Evolutionary conservation across 2,113 vertebrate species (phyloP).

Genomic region (Engraulis encrasicolus): DNA sequence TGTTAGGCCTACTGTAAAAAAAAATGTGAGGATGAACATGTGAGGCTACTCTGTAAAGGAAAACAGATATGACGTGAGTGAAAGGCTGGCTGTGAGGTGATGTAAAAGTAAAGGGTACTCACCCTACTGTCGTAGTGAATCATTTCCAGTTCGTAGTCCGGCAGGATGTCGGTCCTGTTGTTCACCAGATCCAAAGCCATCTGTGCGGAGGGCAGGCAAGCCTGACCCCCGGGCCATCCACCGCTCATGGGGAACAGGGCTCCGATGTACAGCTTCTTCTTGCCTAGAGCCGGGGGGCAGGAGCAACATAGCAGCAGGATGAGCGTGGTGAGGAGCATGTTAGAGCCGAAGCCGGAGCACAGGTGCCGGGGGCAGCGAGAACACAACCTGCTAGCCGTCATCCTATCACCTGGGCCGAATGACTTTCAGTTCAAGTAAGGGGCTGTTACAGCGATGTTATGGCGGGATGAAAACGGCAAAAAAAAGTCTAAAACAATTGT

Average conservation of each 20-base stretch:
- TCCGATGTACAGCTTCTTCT: slow-evolving; percentile 92
- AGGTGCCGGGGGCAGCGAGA: slow-evolving; percentile 34
- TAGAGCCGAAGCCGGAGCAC: slow-evolving; percentile 29
- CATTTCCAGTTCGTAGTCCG: slow-evolving; percentile 90
- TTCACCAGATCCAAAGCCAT: slow-evolving; percentile 94
- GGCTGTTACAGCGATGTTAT: background rate
- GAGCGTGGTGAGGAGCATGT: slow-evolving; percentile 56
- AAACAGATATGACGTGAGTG: too few species aligned
- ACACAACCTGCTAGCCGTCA: slow-evolving; percentile 58
- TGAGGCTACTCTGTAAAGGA: too few species aligned
- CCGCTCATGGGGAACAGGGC: slow-evolving; percentile 95
- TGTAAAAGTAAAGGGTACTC: slow-evolving; percentile 60
- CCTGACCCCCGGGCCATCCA: slow-evolving; percentile 92
- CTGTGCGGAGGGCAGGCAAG: slow-evolving; percentile 88
- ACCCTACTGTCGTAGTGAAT: slow-evolving; percentile 95
- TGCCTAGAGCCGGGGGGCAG: slow-evolving; percentile 78
- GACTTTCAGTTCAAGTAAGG: background rate
- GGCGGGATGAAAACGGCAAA: background rate
- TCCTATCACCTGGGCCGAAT: slow-evolving; percentile 10
- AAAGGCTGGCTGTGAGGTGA: background rate
- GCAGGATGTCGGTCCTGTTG: slow-evolving; percentile 89
- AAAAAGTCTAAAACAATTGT: background rate
- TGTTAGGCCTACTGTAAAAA: too few species aligned
- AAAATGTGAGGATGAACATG: too few species aligned
- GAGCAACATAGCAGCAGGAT: slow-evolving; percentile 70